These are phyloP conservation scores for Drosophila nigromelanica DNA, from an alignment of 1,140 invertebrate genomes.

Conservation along the genomic window DNA sequence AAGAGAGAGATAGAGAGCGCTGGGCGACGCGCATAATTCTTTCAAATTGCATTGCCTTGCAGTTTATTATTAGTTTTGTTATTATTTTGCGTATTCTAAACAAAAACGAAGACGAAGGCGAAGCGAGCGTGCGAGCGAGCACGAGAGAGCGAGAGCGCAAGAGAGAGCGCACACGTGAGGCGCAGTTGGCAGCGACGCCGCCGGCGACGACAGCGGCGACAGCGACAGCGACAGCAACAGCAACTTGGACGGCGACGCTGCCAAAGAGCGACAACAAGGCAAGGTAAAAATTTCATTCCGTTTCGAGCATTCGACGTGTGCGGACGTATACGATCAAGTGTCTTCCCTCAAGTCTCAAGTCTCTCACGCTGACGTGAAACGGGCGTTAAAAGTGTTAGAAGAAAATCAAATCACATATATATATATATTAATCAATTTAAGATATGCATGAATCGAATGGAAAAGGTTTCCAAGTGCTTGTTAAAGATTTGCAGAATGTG, in stretches of 20 bases:
- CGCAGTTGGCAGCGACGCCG: conserved; percentile 16
- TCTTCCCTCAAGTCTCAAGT: conserved; percentile 11
- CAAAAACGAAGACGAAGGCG: conserved; percentile 56
- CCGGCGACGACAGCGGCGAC: conserved; percentile 7
- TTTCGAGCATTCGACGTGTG: conserved; percentile 70
- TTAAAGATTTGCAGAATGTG: conserved; percentile 27
- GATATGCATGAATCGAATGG: not conserved
- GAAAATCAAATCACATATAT: not conserved
- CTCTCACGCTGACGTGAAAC: conserved; percentile 18
- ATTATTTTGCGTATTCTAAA: conserved; percentile 84
- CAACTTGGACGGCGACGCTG: conserved; percentile 26
- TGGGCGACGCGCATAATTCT: conserved; percentile 46
- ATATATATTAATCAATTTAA: not conserved
- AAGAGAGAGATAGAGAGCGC: not conserved
- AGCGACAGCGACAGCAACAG: not conserved
- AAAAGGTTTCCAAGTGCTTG: not conserved
- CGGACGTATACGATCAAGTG: conserved; percentile 51
- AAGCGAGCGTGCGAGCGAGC: conserved; percentile 12
- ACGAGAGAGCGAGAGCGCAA: not conserved
- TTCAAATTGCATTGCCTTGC: conserved; percentile 79
- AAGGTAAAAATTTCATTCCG: conserved; percentile 76
- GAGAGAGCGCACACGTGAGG: conserved; percentile 42
- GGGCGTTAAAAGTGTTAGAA: conserved; percentile 22
- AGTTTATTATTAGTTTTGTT: conserved; percentile 84
- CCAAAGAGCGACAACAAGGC: conserved; percentile 35